phyloP scores from a whole-genome alignment of 2,113 vertebrate species.

The Merops nubicus region DNA sequence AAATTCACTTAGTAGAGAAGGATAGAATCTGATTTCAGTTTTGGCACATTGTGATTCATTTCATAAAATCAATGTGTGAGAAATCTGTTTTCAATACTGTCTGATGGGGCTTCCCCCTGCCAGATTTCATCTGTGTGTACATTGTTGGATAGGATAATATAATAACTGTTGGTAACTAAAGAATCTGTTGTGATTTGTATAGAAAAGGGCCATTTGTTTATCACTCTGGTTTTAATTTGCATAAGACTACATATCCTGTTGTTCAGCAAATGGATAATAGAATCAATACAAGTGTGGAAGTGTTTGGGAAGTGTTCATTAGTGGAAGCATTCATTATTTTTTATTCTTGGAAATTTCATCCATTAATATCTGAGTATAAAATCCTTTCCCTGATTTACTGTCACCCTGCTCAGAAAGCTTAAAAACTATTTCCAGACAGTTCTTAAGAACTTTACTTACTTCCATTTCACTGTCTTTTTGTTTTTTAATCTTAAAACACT shows the following conservation, averaged over 20 bases:
- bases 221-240: neutral
- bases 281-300: neutral
- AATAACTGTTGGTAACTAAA: neutral
- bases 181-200: neutral
- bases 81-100: neutral
- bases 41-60: neutral
- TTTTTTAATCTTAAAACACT: neutral
- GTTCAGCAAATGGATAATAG: neutral
- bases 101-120: rapidly evolving
- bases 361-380: neutral
- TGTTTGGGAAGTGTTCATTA: neutral
- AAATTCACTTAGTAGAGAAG: neutral
- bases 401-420: neutral
- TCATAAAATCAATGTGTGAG: neutral
- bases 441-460: neutral
- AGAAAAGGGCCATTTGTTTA: neutral
- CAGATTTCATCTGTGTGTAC: neutral
- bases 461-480: rapidly evolving
- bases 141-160: neutral
- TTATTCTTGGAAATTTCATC: neutral
- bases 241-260: neutral
- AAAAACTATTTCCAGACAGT: neutral
- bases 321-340: neutral
- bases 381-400: neutral
- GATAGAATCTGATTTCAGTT: neutral